Evolutionary conservation across 2,888 invertebrate species (phyloP), one percentile per base, ranked within the genome.

Genomic region (Anagyrus pseudococci): DNA sequence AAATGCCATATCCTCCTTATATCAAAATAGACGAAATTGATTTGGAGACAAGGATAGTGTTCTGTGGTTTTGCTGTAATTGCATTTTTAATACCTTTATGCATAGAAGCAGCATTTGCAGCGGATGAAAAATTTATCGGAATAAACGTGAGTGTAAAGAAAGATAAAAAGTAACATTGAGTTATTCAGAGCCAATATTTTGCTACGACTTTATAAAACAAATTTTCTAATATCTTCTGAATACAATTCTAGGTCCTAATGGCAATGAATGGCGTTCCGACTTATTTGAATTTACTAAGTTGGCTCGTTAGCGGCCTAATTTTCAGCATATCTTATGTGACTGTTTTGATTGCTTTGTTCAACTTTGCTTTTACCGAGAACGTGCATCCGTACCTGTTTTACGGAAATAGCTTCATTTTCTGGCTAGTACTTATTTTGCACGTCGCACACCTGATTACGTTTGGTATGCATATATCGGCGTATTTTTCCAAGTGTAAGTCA

Each of bases 181-280:
- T 53, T 49, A 29, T 46, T 48, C n/a, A n/a, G n/a, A n/a, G n/a
- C n/a, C n/a, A n/a, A n/a, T n/a, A n/a, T n/a, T n/a, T n/a, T n/a
- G 8, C 33, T 2, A 4, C 33, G 8, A 37, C 2, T 13, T 57
- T 23, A 20, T 1, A 20, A 50, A 25, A 37, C 13, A 10, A 1
- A 44, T 25, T 37, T 41, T 48, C 22, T 58, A n/a, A n/a, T n/a
- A n/a, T n/a, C n/a, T n/a, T n/a, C n/a, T n/a, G n/a, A n/a, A n/a
- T n/a, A n/a, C 13, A 25, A 15, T 22, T 23, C 1, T 26, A 78
- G 78, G 74, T 78, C 40, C 59, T 80, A 46, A 79, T 80, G 77
- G 69, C 75, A n/a, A 78, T 80, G 70, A 79, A 80, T 56, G 80
- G 80, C 15, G 77, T 79, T n/a, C 74, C 73, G 41, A 69, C 70